These are phyloP conservation scores for Dorcus parallelipipedus DNA, from an alignment of 2,888 invertebrate species.

Conservation along the genomic window DNA sequence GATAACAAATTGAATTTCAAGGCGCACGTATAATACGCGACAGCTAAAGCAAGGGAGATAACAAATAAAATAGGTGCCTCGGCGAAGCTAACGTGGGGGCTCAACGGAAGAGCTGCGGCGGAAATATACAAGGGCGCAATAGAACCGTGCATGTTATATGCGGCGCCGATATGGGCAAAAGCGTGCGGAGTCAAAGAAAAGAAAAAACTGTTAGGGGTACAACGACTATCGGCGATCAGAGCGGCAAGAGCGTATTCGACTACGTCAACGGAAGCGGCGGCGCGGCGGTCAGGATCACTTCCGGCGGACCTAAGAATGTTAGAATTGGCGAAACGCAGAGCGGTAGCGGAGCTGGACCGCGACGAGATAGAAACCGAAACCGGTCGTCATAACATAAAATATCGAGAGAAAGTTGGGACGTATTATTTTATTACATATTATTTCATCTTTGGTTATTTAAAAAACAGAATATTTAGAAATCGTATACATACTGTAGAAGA, in stretches of 20 bases:
- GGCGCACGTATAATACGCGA: not conserved
- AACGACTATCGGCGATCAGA: slow-evolving; percentile 1
- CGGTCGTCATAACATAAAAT: no score
- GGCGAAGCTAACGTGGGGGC: slow-evolving; percentile 10
- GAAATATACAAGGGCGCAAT: slow-evolving; percentile 13
- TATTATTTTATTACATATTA: no score
- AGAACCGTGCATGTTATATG: slow-evolving; percentile 9
- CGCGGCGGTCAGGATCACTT: not conserved
- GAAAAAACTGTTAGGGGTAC: not conserved
- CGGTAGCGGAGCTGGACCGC: no score
- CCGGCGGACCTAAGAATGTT: no score
- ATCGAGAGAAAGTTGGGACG: no score
- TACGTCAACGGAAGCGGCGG: slow-evolving; percentile 1
- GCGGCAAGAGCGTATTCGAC: slow-evolving; percentile 7
- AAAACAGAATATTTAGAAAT: no score
- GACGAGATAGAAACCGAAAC: no score
- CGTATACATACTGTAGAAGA: no score
- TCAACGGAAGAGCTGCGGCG: not conserved
- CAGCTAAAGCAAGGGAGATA: not conserved
- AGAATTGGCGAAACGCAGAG: no score
- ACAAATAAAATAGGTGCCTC: slow-evolving; percentile 4
- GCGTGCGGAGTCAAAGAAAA: not conserved
- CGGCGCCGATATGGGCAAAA: slow-evolving; percentile 10
- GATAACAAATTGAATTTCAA: slow-evolving; percentile 9
- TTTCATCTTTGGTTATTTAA: no score